phyloP scores from a whole-genome alignment of 2,797 vertebrate species.

The Pempheris klunzingeri region DNA sequence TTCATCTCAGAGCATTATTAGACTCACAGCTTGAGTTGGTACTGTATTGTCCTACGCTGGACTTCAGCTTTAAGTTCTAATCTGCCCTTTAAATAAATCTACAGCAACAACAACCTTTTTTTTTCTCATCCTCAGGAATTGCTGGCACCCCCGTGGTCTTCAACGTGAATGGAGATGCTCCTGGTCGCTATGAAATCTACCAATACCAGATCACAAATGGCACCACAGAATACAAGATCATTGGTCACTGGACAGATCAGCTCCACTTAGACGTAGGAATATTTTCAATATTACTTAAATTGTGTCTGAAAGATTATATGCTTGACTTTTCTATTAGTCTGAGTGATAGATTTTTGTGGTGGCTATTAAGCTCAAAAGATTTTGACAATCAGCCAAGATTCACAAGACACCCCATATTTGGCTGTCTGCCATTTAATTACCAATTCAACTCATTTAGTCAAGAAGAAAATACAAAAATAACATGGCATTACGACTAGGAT shows the following conservation, averaged over 20 bases:
- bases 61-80: background rate
- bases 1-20: constrained; percentile 43
- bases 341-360: background rate
- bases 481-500: background rate
- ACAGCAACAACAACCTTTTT: background rate
- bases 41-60: background rate
- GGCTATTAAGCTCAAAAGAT: background rate
- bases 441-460: background rate
- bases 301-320: background rate
- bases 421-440: background rate
- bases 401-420: background rate
- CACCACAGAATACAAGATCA: constrained; percentile 92
- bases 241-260: constrained; percentile 94
- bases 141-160: constrained; percentile 94
- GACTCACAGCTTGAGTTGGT: constrained; percentile 18
- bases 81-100: background rate
- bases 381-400: background rate
- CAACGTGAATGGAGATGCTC: constrained; percentile 95
- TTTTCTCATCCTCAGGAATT: constrained; percentile 85
- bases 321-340: background rate
- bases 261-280: constrained; percentile 90
- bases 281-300: constrained; percentile 1
- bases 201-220: constrained; percentile 94
- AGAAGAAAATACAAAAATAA: constrained; percentile 4
- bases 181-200: constrained; percentile 96